Evolutionary conservation across 2,797 vertebrate species (phyloP).

Genomic region (Hoplostethus atlanticus): DNA sequence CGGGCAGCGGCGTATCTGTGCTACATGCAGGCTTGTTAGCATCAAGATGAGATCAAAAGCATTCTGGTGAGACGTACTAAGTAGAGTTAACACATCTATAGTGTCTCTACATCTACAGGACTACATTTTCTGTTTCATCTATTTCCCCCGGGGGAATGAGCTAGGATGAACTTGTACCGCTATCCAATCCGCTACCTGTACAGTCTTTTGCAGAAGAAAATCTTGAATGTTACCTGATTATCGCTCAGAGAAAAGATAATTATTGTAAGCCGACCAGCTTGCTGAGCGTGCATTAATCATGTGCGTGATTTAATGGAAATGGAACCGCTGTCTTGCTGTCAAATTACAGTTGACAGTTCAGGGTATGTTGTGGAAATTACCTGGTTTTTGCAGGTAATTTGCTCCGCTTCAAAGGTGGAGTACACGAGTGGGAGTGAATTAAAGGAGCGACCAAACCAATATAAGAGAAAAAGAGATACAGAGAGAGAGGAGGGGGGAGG

Average conservation of each 20-base stretch:
- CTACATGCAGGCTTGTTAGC: conserved; percentile 6
- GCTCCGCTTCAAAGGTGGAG: conserved; percentile 67
- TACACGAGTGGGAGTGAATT: conserved; percentile 86
- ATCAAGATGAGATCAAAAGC: conserved; percentile 1
- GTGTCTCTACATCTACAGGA: neutral
- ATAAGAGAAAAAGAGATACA: conserved; percentile 35
- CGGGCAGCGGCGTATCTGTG: conserved; percentile 13
- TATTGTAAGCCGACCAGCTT: conserved; percentile 35
- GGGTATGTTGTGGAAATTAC: conserved; percentile 80
- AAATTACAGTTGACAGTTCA: conserved; percentile 59
- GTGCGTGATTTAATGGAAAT: conserved; percentile 56
- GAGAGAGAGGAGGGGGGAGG: conserved; percentile 6
- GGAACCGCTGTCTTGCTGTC: conserved; percentile 53
- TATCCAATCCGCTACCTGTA: conserved; percentile 2
- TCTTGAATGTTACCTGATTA: conserved; percentile 25
- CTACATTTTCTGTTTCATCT: conserved; percentile 3
- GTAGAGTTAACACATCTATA: neutral
- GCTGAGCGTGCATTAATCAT: conserved; percentile 35
- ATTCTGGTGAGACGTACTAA: neutral
- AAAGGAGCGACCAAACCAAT: conserved; percentile 85
- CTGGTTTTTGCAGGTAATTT: conserved; percentile 82
- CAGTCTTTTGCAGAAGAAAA: neutral
- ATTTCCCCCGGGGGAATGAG: neutral
- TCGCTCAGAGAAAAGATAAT: conserved; percentile 57
- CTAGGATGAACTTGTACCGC: neutral